Evolutionary conservation across 2,797 vertebrate species (phyloP), one percentile per base, ranked within the genome.

Genomic region (Taenioides sp.): DNA sequence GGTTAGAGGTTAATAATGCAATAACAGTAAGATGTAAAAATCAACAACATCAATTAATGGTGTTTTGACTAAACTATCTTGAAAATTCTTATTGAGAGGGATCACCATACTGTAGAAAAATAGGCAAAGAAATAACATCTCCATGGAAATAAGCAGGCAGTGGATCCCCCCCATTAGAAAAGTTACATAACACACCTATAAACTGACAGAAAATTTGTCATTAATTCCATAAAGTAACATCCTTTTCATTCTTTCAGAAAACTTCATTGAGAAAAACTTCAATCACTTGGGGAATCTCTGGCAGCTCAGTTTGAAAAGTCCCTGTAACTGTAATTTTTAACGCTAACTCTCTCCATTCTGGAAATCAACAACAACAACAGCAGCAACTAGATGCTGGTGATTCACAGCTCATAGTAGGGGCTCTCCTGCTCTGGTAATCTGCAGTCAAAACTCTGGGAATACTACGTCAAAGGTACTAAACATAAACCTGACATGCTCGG

Each of bases 381-480:
- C 57, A 17, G 28, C 27, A 17, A 31, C 58, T 31, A 18, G n/a
- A 76, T 54, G 5, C 28, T 7, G 23, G 11, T 88, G 86, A 90
- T 70, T 87, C 85, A 88, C 58, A 2, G 37, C 79, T 65, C 65
- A 28, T 37, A 31, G 63, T 62, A 23, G 28, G 40, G 25, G 67
- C 71, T 71, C 58, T 83, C 57, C 77, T 74, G 12, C 65, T 27
- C 57, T 18, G 20, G 23, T 61, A 55, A 67, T 75, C 69, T 86
- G 50, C 18, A 20, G 52, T 67, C 54, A 80, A 37, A 84, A 72
- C 67, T 49, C 40, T 67, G 61, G 20, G 27, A 71, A 66, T 16
- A 75, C 79, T 16, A 74, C 79, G 85, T 91, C 87, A 89, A 59
- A 47, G 4, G 49, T 43, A 25, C 69, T 40, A 71, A 71, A 67